Percentiles rank a stretch among this genome's conserved stretches.
Conservation (phyloP, 2,113 vertebrate genomes). For the Alligator mississippiensis region DNA sequence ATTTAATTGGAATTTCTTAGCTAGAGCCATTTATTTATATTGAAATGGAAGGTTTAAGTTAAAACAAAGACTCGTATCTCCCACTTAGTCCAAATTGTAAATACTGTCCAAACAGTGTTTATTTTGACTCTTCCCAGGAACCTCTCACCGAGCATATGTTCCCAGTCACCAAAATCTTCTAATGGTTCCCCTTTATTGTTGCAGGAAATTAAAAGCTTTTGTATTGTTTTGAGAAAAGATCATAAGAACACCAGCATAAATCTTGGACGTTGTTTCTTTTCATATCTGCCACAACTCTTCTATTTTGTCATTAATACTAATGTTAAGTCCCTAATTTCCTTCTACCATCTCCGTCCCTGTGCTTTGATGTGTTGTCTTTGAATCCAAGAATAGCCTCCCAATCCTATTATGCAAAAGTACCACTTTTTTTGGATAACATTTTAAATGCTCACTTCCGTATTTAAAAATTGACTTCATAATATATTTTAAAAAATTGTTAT, state of each 20-base stretch:
- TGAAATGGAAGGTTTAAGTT: not conserved
- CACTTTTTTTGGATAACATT: not conserved
- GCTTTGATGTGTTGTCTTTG: not conserved
- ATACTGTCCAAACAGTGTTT: too few relatives aligned
- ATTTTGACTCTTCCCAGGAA: too few relatives aligned
- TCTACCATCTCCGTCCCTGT: not conserved
- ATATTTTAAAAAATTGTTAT: not conserved
- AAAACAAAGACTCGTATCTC: not conserved
- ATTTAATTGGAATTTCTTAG: not conserved
- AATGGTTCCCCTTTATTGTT: not conserved
- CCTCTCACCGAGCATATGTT: not conserved
- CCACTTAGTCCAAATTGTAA: not conserved
- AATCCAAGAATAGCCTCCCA: not conserved
- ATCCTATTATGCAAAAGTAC: not conserved
- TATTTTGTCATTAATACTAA: too few relatives aligned
- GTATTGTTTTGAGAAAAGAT: not conserved
- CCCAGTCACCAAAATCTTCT: not conserved
- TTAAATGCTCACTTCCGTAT: not conserved
- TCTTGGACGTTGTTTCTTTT: not conserved
- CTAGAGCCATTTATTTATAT: not conserved
- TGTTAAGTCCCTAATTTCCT: not conserved
- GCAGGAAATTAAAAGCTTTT: not conserved
- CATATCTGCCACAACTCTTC: not conserved
- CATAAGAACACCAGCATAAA: not conserved
- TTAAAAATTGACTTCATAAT: not conserved